Percentiles rank a stretch among this genome's conserved stretches.
phyloP scores from a whole-genome alignment of 2,113 vertebrate genomes.

The Euleptes europaea region DNA sequence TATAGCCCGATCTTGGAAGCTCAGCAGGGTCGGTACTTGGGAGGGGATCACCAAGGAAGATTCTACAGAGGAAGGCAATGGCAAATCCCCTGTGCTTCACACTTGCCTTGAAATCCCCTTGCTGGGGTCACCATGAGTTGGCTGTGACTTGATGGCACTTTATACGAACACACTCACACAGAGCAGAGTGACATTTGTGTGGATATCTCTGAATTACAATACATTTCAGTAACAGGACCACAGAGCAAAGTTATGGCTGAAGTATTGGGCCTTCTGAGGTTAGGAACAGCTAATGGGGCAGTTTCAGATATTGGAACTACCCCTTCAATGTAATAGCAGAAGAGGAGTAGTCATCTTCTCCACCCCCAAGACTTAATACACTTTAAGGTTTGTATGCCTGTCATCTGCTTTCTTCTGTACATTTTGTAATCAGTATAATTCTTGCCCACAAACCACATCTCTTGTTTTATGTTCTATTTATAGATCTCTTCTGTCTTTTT shows the following conservation, averaged over 20 bases:
- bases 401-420: background rate
- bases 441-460: background rate
- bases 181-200: background rate
- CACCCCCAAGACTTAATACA: background rate
- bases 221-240: background rate
- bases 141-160: no score
- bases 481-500: background rate
- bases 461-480: background rate
- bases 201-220: background rate
- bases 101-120: no score
- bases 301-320: background rate
- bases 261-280: background rate
- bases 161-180: no score
- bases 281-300: background rate
- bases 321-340: background rate
- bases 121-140: no score
- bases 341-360: background rate
- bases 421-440: constrained; percentile 3
- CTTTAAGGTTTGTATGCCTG: background rate
- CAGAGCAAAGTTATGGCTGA: background rate
- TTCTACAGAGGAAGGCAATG: no score
- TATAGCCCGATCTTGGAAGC: no score
- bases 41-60: no score
- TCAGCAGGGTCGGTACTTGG: no score
- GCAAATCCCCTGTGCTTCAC: no score